Evolutionary conservation across 2,113 vertebrate species (phyloP).

Genomic region (Dolichallabes microphthalmus): DNA sequence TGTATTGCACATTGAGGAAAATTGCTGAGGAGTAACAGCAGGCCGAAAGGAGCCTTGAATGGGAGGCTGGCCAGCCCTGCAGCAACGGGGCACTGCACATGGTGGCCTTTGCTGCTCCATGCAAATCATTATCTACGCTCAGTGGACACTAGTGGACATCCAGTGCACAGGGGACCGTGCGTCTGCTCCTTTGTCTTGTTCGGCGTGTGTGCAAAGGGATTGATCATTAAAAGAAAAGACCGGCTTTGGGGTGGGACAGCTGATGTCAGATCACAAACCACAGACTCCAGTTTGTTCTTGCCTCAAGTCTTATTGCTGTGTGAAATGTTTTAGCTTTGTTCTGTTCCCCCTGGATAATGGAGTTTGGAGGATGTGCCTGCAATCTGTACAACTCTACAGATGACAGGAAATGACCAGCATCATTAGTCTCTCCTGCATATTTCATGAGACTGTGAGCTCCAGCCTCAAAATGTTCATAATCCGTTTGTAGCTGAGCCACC

Average conservation of each 20-base stretch:
- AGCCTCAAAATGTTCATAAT: slow-evolving; percentile 6
- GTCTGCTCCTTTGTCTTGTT: slow-evolving; percentile 23
- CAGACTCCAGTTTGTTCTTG: not conserved
- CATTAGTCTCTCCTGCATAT: slow-evolving; percentile 49
- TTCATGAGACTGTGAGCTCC: slow-evolving; percentile 45
- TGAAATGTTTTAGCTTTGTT: not conserved
- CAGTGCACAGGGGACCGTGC: slow-evolving; percentile 4
- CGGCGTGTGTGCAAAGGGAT: not conserved
- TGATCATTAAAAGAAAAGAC: not conserved
- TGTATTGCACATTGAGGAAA: slow-evolving; percentile 17
- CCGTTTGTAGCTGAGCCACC: slow-evolving; percentile 5
- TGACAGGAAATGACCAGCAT: slow-evolving; percentile 47
- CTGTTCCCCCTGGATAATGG: slow-evolving; percentile 25
- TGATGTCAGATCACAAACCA: not conserved
- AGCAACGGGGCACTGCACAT: slow-evolving; percentile 62
- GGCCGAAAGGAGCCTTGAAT: slow-evolving; percentile 49
- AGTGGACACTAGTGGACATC: slow-evolving; percentile 51
- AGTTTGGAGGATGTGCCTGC: slow-evolving; percentile 39
- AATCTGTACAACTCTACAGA: slow-evolving; percentile 39
- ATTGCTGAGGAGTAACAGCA: slow-evolving; percentile 21
- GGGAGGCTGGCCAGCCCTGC: slow-evolving; percentile 73
- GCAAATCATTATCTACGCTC: slow-evolving; percentile 56
- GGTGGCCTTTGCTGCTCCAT: slow-evolving; percentile 65
- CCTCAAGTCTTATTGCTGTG: slow-evolving; percentile 3
- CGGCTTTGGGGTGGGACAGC: not conserved